Evolutionary conservation across 2,888 invertebrate genomes (phyloP).

Genomic region (Pyrochroa serraticornis): DNA sequence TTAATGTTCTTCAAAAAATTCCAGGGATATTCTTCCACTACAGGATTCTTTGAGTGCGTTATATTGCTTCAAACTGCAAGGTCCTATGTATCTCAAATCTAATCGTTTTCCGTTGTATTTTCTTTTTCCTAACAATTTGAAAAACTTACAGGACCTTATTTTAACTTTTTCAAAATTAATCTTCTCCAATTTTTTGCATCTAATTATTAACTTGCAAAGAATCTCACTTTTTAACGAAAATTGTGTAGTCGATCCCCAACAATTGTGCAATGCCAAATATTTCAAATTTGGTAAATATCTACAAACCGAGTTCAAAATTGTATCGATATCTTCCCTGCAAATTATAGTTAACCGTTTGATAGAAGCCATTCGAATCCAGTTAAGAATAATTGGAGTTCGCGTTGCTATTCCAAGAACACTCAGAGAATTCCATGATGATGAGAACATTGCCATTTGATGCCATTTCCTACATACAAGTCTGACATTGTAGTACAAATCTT

Average conservation of each 20-base stretch:
- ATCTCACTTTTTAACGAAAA: constrained; percentile 1
- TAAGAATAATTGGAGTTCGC: constrained; percentile 1
- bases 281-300: constrained; percentile 7
- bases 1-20: constrained; percentile 1
- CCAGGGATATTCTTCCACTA: constrained; percentile 13
- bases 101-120: constrained; percentile 10
- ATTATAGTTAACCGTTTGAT: constrained; percentile 14
- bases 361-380: constrained; percentile 17
- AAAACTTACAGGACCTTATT: constrained; percentile 24
- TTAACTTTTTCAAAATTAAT: constrained; percentile 23
- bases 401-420: not conserved
- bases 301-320: constrained; percentile 4
- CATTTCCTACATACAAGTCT: constrained; percentile 17
- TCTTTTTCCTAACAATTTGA: constrained; percentile 16
- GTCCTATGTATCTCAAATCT: constrained; percentile 19
- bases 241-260: constrained; percentile 17
- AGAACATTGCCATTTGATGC: constrained; percentile 15
- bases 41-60: constrained; percentile 12
- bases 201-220: constrained; percentile 18
- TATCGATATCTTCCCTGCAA: constrained; percentile 14
- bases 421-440: constrained; percentile 10
- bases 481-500: constrained; percentile 22
- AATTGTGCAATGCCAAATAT: constrained; percentile 15
- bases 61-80: constrained; percentile 17
- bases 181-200: constrained; percentile 17